These are phyloP conservation scores for Oryzias dopingdopingensis DNA, from an alignment of 2,797 vertebrate genomes.

Conservation along the genomic window DNA sequence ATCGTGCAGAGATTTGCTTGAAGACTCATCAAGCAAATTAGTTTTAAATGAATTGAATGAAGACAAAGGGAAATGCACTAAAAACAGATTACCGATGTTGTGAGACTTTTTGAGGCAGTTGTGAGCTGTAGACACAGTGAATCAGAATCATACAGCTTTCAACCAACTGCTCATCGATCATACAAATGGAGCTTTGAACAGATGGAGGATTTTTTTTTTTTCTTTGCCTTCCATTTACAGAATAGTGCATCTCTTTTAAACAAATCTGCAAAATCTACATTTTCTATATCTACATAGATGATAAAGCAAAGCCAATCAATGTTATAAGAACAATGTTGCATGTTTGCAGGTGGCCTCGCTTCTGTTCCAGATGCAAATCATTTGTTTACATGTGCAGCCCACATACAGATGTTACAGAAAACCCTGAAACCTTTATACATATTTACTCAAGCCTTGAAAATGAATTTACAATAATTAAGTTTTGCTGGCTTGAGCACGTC, in stretches of 20 bases:
- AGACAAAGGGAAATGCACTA: slow-evolving; percentile 3
- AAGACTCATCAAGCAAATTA: slow-evolving; percentile 40
- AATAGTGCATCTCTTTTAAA: slow-evolving; percentile 11
- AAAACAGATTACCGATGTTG: slow-evolving; percentile 27
- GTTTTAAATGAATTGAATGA: slow-evolving; percentile 40
- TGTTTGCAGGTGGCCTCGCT: background rate
- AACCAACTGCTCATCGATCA: slow-evolving; percentile 61
- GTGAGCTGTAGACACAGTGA: slow-evolving; percentile 22
- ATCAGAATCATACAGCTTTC: slow-evolving; percentile 40
- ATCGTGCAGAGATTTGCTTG: slow-evolving; percentile 27
- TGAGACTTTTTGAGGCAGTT: slow-evolving; percentile 36
- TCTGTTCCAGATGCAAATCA: slow-evolving; percentile 21
- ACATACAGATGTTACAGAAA: slow-evolving; percentile 23
- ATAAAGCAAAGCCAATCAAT: slow-evolving; percentile 9
- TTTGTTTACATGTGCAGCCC: slow-evolving; percentile 50
- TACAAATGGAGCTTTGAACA: slow-evolving; percentile 58
- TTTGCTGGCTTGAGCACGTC: slow-evolving; percentile 28
- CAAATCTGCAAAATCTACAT: slow-evolving; percentile 25
- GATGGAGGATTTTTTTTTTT: slow-evolving; percentile 49
- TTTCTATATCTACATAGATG: slow-evolving; percentile 4
- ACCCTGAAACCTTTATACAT: slow-evolving; percentile 16
- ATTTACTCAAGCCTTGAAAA: slow-evolving; percentile 28
- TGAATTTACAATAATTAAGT: slow-evolving; percentile 5
- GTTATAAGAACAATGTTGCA: background rate
- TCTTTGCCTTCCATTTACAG: slow-evolving; percentile 1